These are phyloP conservation scores for Typhlichthys subterraneus DNA, from an alignment of 2,797 vertebrate species.

Conservation along the genomic window DNA sequence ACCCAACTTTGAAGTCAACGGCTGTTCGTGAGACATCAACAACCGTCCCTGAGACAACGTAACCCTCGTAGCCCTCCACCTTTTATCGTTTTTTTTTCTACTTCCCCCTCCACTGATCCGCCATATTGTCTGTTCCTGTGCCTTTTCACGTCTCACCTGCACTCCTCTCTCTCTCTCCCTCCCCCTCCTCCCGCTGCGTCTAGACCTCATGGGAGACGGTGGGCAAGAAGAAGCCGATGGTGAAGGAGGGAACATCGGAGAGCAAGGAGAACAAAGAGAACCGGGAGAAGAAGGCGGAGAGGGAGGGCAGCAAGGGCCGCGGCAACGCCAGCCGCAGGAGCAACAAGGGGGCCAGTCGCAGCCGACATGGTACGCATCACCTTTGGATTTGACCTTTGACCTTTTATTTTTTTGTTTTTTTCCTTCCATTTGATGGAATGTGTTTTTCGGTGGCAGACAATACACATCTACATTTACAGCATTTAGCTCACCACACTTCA, in stretches of 20 bases:
- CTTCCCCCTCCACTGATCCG: neutral
- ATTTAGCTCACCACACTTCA: no score
- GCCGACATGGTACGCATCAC: conserved; percentile 77
- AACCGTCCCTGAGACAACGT: no score
- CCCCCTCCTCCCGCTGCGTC: conserved; percentile 13
- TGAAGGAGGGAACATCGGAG: conserved; percentile 84
- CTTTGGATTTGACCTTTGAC: no score
- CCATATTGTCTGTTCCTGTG: neutral
- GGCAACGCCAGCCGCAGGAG: conserved; percentile 83
- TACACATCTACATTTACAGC: no score
- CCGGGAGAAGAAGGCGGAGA: conserved; percentile 90
- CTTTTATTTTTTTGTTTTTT: no score
- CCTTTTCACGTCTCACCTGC: neutral
- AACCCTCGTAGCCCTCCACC: no score
- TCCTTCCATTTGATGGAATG: no score
- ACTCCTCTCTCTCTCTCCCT: neutral
- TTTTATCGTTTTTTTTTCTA: neutral
- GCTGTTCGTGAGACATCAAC: no score
- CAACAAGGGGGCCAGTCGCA: conserved; percentile 84
- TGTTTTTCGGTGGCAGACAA: no score
- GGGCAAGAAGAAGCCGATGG: conserved; percentile 91
- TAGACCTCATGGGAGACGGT: conserved; percentile 98
- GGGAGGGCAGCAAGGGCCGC: conserved; percentile 85
- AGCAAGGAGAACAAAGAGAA: conserved; percentile 94
- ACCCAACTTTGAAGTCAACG: no score